Conservation (phyloP, 2,113 vertebrate genomes). For the Aplodontia rufa region DNA sequence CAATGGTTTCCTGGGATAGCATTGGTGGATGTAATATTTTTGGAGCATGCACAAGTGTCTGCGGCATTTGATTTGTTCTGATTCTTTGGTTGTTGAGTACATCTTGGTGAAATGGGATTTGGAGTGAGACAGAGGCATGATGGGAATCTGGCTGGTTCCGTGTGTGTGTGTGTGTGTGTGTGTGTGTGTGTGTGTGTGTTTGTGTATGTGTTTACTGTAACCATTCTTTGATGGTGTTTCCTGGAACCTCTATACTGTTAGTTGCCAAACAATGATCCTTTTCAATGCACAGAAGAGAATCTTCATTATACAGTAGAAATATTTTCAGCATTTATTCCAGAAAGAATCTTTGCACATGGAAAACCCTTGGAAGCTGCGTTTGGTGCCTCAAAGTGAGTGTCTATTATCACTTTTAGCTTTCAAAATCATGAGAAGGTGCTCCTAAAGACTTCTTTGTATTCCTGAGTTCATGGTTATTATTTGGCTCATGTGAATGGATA, state of each 20-base stretch:
- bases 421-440: not conserved
- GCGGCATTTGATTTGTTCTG: not conserved
- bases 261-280: not conserved
- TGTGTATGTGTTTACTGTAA: not conserved
- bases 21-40: not conserved
- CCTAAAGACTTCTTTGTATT: not conserved
- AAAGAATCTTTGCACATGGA: not conserved
- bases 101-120: not conserved
- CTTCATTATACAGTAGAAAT: not conserved
- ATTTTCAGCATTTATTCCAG: not conserved
- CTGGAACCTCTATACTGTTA: not conserved
- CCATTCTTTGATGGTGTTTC: not conserved
- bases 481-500: not conserved
- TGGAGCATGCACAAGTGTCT: not conserved
- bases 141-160: not conserved
- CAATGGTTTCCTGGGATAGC: not conserved
- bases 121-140: not conserved
- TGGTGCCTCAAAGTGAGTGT: not conserved
- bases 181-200: no score
- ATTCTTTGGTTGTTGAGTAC: not conserved
- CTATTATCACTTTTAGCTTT: not conserved
- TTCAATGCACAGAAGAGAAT: not conserved
- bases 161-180: not conserved
- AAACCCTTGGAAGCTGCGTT: not conserved
- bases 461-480: not conserved